These are phyloP conservation scores for Spermophilus dauricus DNA, from an alignment of 2,113 vertebrate genomes.

Conservation along the genomic window DNA sequence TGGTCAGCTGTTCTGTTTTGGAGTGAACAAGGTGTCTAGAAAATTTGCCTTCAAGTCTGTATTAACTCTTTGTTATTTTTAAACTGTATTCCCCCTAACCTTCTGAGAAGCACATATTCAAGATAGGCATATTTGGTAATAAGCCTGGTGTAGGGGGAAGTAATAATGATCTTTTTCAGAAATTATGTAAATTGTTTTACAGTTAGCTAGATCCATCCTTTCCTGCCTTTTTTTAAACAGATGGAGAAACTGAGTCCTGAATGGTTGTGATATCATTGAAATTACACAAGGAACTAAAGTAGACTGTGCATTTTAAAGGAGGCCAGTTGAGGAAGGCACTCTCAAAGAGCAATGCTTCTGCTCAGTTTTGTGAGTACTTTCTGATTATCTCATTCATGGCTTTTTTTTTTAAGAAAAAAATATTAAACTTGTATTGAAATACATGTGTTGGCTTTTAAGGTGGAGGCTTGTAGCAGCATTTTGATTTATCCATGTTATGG, in stretches of 20 bases:
- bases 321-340: neutral
- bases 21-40: neutral
- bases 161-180: slow-evolving; percentile 36
- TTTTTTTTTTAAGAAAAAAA: neutral
- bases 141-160: neutral
- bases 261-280: slow-evolving; percentile 40
- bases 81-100: neutral
- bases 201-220: neutral
- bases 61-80: neutral
- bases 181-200: neutral
- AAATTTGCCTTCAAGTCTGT: neutral
- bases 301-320: neutral
- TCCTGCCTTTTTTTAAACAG: slow-evolving; percentile 44
- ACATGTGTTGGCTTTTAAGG: slow-evolving; percentile 6
- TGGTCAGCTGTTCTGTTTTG: slow-evolving; percentile 17
- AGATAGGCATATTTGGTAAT: neutral
- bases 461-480: slow-evolving; percentile 42
- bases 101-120: neutral
- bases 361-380: slow-evolving; percentile 36
- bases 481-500: neutral
- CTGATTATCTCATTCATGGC: neutral
- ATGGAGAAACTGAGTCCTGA: slow-evolving; percentile 62
- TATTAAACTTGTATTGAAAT: slow-evolving; percentile 54
- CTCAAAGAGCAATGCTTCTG: slow-evolving; percentile 36
- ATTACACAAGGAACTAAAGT: neutral